Percentiles rank a stretch among this genome's conserved stretches.
Conservation (phyloP, 2,113 vertebrate species). For the Ramphastos sulfuratus region DNA sequence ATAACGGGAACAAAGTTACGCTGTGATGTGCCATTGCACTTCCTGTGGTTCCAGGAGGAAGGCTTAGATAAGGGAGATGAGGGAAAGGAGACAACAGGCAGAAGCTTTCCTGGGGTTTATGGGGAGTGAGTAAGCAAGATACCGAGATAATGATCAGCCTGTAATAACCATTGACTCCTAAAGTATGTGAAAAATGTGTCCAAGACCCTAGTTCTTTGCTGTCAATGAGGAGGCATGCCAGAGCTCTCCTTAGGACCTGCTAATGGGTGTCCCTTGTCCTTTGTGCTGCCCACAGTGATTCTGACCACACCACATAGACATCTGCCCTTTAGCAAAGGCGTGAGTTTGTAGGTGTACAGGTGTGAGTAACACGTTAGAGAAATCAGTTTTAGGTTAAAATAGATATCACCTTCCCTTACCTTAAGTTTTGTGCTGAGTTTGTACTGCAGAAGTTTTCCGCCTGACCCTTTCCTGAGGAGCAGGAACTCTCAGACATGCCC, state of each 20-base stretch:
- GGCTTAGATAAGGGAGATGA: slow-evolving; percentile 16
- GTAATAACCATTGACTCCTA: not conserved
- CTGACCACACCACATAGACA: not conserved
- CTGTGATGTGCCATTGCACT: not conserved
- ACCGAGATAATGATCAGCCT: slow-evolving; percentile 27
- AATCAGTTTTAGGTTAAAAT: not conserved
- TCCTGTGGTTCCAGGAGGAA: slow-evolving; percentile 3
- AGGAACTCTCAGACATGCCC: accelerated
- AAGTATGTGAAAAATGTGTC: slow-evolving; percentile 10
- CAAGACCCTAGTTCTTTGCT: not conserved
- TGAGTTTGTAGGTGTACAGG: not conserved
- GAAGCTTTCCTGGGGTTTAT: not conserved
- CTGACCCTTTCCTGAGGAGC: not conserved
- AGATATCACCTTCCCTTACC: not conserved
- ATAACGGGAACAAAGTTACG: not conserved
- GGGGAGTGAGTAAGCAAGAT: not conserved
- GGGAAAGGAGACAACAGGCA: not conserved
- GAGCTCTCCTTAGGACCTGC: not conserved
- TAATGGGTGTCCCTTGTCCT: not conserved
- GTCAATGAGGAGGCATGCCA: not conserved
- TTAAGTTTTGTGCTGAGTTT: not conserved
- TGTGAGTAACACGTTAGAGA: not conserved
- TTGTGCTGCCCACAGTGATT: not conserved
- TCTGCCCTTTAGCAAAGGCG: not conserved
- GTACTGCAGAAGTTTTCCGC: not conserved